phyloP scores from a whole-genome alignment of 64 coral and sea anemone species.

The Montipora cactus region DNA sequence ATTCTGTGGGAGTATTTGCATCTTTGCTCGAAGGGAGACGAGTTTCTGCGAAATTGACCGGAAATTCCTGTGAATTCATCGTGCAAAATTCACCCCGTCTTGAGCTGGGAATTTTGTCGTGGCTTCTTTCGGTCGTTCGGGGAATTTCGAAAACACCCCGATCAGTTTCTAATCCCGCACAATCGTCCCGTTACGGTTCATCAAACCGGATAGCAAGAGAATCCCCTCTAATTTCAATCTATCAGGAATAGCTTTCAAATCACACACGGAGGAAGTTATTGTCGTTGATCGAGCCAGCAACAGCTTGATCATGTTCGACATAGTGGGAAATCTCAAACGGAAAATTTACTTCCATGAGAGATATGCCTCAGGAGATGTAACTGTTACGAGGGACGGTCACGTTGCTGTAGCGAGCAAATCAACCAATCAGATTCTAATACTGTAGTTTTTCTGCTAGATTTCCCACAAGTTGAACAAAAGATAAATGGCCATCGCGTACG shows the following conservation, averaged over 20 bases:
- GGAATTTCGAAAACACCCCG: constrained; percentile 41
- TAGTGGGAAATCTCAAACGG: constrained; percentile 38
- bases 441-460: neutral
- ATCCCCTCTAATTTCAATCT: constrained; percentile 35
- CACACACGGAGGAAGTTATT: constrained; percentile 65
- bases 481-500: too few species aligned
- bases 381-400: constrained; percentile 72
- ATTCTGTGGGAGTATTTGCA: constrained; percentile 77
- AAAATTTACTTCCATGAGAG: constrained; percentile 72
- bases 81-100: constrained; percentile 77
- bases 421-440: constrained; percentile 72
- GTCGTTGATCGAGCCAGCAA: constrained; percentile 74
- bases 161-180: constrained; percentile 45
- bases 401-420: constrained; percentile 72
- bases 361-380: constrained; percentile 58
- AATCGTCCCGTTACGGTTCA: constrained; percentile 17
- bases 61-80: constrained; percentile 43
- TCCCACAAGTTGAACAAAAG: too few species aligned
- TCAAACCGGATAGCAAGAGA: neutral
- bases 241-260: constrained; percentile 67
- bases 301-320: constrained; percentile 59
- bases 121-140: constrained; percentile 69
- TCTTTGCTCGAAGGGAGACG: constrained; percentile 55
- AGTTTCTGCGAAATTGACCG: constrained; percentile 74
- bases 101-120: constrained; percentile 63